A percentile compares a stretch with the other conserved stretches of the same genome.
phyloP scores from a whole-genome alignment of 1,140 invertebrate species.

The Cydia amplana region DNA sequence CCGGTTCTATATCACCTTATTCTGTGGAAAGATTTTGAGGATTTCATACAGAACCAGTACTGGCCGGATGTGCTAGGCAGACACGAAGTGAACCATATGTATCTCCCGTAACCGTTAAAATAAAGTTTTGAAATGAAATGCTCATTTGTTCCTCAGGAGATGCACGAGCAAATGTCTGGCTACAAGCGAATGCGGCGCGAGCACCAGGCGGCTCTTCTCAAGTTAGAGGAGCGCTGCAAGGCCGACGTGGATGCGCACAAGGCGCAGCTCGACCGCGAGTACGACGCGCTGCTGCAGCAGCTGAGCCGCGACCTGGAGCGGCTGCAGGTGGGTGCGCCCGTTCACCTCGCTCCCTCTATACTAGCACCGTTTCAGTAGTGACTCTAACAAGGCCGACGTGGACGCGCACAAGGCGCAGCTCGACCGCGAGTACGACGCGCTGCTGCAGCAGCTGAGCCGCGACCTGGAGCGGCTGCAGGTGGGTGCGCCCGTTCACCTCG shows the following conservation, averaged over 20 bases:
- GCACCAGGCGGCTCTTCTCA: slow-evolving; percentile 95
- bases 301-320: slow-evolving; percentile 96
- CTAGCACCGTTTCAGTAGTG: too few species aligned
- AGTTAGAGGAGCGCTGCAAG: slow-evolving; percentile 96
- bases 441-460: slow-evolving; percentile 93
- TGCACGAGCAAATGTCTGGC: slow-evolving; percentile 99
- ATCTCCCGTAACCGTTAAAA: too few species aligned
- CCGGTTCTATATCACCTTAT: too few species aligned
- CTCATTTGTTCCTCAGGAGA: slow-evolving; percentile 86
- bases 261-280: slow-evolving; percentile 96
- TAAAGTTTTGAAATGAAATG: background rate
- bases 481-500: background rate
- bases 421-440: slow-evolving; percentile 97
- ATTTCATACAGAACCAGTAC: too few species aligned
- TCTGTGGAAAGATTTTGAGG: too few species aligned
- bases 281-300: slow-evolving; percentile 93
- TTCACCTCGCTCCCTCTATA: background rate
- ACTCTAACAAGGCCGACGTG: slow-evolving; percentile 86
- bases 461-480: slow-evolving; percentile 94
- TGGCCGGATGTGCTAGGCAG: too few species aligned
- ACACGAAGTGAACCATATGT: too few species aligned
- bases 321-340: slow-evolving; percentile 81
- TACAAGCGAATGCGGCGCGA: slow-evolving; percentile 99
- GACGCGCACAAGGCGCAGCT: slow-evolving; percentile 96
- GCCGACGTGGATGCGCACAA: slow-evolving; percentile 98